Conservation (phyloP, 1,140 invertebrate species). For the Lithobius niger region DNA sequence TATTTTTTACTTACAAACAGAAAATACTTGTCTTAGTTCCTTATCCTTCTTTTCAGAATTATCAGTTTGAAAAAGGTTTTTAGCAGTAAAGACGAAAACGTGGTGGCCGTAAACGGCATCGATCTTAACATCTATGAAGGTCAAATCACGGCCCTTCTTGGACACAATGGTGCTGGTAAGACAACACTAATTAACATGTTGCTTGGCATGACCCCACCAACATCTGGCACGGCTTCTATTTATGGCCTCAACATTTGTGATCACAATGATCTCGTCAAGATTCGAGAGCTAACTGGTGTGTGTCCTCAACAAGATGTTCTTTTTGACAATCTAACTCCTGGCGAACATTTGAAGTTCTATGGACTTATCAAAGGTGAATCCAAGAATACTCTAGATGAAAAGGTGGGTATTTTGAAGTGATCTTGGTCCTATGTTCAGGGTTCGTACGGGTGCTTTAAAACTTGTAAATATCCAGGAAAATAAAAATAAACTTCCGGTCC, state of each 20-base stretch:
- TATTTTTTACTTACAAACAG: too few species aligned
- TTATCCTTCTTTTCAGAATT: conserved; percentile 32
- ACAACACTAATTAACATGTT: conserved; percentile 74
- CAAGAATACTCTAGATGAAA: conserved; percentile 25
- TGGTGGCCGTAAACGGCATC: conserved; percentile 33
- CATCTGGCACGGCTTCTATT: conserved; percentile 53
- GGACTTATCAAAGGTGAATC: conserved; percentile 31
- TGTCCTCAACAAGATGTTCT: conserved; percentile 27
- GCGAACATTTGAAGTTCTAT: conserved; percentile 28
- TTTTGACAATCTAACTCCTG: conserved; percentile 24
- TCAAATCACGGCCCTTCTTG: conserved; percentile 72
- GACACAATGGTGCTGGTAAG: conserved; percentile 81
- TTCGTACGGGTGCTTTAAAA: too few species aligned
- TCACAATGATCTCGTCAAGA: conserved; percentile 53
- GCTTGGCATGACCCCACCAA: conserved; percentile 58
- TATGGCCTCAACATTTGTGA: conserved; percentile 60
- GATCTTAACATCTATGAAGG: conserved; percentile 60
- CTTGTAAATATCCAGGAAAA: too few species aligned
- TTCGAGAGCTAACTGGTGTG: conserved; percentile 58
- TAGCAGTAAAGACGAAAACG: conserved; percentile 25
- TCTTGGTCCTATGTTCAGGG: background rate
- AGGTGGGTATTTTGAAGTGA: conserved; percentile 13
- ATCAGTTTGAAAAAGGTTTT: conserved; percentile 56
- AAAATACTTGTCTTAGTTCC: too few species aligned
- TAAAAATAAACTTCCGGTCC: too few species aligned